Conservation (phyloP, 2,888 invertebrate species). For the Latheticus oryzae region DNA sequence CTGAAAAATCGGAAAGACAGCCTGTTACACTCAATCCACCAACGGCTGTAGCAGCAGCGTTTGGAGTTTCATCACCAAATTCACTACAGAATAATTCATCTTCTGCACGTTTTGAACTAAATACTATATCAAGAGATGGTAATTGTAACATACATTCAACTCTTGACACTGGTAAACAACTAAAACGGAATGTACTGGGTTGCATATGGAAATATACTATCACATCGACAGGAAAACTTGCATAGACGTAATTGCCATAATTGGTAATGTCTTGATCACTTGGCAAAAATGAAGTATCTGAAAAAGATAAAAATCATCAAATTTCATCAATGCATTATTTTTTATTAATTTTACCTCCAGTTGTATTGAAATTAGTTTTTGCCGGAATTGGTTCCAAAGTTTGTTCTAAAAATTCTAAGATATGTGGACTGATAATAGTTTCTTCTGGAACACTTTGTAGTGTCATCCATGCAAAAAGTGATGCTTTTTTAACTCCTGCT, state of each 20-base stretch:
- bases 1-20: constrained; percentile 95
- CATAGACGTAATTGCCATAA: constrained; percentile 85
- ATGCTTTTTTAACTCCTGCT: constrained; percentile 80
- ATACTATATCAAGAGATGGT: constrained; percentile 96
- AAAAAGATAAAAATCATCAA: constrained; percentile 31
- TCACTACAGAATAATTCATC: constrained; percentile 74
- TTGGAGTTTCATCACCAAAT: constrained; percentile 66
- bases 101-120: constrained; percentile 91
- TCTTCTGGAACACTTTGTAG: constrained; percentile 97
- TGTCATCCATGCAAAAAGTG: constrained; percentile 94
- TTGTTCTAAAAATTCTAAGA: constrained; percentile 96
- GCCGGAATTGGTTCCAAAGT: constrained; percentile 93
- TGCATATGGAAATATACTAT: constrained; percentile 99
- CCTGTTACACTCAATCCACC: constrained; percentile 95
- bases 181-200: constrained; percentile 95
- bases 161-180: constrained; percentile 93
- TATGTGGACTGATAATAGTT: constrained; percentile 96
- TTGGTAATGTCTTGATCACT: constrained; percentile 71
- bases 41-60: constrained; percentile 75
- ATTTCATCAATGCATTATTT: neutral
- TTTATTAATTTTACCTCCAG: constrained; percentile 39
- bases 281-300: constrained; percentile 56
- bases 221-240: constrained; percentile 98
- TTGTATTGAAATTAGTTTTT: constrained; percentile 58
- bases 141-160: constrained; percentile 96